Conservation (phyloP, 1,140 invertebrate genomes). For the Dinothrombium tinctorium region DNA sequence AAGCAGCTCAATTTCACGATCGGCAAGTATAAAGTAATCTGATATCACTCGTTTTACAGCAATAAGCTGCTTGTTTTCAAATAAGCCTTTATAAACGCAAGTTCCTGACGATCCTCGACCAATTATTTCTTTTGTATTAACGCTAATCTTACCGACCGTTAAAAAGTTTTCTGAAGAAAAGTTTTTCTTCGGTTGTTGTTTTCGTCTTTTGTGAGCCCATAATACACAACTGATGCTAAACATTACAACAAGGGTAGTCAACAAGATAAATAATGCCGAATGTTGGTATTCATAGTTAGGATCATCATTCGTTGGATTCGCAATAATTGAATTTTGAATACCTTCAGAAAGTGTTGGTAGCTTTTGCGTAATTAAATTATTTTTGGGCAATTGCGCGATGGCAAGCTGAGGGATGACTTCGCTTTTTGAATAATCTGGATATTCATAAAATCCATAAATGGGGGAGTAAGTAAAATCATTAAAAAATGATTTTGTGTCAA, state of each 20-base stretch:
- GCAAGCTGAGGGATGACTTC: background rate
- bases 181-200: conserved; percentile 24
- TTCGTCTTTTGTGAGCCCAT: too few relatives aligned
- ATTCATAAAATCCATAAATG: conserved; percentile 8
- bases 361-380: background rate
- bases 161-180: conserved; percentile 39
- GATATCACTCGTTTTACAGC: conserved; percentile 90
- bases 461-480: background rate
- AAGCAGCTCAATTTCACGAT: conserved; percentile 81
- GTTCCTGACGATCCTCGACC: conserved; percentile 97
- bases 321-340: too few relatives aligned
- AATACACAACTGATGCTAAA: background rate
- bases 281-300: too few relatives aligned
- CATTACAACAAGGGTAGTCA: too few relatives aligned
- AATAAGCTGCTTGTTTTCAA: conserved; percentile 61
- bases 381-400: background rate
- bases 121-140: conserved; percentile 57
- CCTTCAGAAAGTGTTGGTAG: background rate
- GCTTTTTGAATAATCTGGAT: background rate
- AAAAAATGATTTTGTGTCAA: background rate
- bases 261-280: too few relatives aligned
- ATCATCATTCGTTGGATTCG: too few relatives aligned
- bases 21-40: conserved; percentile 82
- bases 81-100: conserved; percentile 82
- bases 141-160: conserved; percentile 73